Base-by-base conservation (phyloP, 1,140 invertebrate species). In the Platyura marginata region DNA sequence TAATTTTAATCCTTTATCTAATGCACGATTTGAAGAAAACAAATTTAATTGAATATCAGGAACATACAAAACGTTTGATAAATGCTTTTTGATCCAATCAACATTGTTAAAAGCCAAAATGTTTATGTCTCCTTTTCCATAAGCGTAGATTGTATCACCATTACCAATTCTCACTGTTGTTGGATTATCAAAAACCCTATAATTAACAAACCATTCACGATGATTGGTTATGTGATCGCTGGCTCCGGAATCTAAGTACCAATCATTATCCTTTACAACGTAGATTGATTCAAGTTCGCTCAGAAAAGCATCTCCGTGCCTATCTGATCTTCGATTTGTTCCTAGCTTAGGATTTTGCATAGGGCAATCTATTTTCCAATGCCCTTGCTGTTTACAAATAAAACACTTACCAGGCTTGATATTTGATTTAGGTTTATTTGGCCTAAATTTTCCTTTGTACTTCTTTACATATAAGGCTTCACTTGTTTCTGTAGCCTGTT, bases 11-110 rank as follows among this genome's bases (percentile, higher is more conserved):
- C 57, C 59, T 43, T 47, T 49, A 18, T 55, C 48, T 4, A 52
- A 43, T 0, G 45, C 49, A 11, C 48, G 22, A 22, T 51, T 56
- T 6, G 56, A 51, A 1, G 61, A 64, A 13, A 64, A 54, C 29
- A 65, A 43, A 42, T 60, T 63, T 16, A 41, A 54, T 33, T 55
- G 49, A 11, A 66, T 43, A 44, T 60, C 49, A 0, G 61, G 61
- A 23, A 62, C 53, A 46, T 46, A 60, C 40, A 61, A 36, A 6
- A 64, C 59, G 42, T 63, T 19, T 20, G 15, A 20, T 9, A 39
- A 9, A 21, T 20, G 9, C 16, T 16, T 39, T 21, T 39, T 21
- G 3, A 20, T 10, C 16, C 15, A 39, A 6, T 20, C 20, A 8
- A 6, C 9, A 21, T 19, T 19, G 15, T 39, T 39, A 15, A 18